Percentiles rank a stretch among this genome's conserved stretches.
phyloP scores from a whole-genome alignment of 35 echinoderm and acorn worm genomes.

The Nesometra sesokonis region DNA sequence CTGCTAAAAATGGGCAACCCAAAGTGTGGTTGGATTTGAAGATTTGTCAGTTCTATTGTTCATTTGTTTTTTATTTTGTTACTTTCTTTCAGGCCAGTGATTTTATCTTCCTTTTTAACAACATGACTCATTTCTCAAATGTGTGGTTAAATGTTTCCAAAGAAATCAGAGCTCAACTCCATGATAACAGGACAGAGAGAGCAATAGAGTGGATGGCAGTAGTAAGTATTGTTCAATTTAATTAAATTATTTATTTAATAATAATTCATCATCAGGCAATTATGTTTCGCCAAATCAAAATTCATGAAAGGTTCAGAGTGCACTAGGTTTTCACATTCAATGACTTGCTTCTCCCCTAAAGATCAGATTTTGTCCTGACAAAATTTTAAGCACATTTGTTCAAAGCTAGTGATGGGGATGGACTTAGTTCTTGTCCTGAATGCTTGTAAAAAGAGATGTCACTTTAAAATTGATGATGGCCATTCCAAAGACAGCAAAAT shows the following conservation, averaged over 20 bases:
- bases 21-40: not conserved
- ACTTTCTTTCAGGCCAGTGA: conserved; percentile 64
- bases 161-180: conserved; percentile 53
- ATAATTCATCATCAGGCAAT: no score
- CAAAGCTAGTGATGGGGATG: no score
- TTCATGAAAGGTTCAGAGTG: not conserved
- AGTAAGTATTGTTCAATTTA: conserved; percentile 22
- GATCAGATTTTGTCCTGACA: no score
- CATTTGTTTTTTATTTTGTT: not conserved
- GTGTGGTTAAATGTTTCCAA: conserved; percentile 80
- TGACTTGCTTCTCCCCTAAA: no score
- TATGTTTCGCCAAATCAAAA: no score
- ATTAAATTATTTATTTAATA: no score
- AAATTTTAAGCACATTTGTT: no score
- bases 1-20: not conserved
- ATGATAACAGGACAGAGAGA: conserved; percentile 62
- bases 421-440: no score
- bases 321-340: no score
- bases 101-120: conserved; percentile 77
- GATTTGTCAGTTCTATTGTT: not conserved
- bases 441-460: no score
- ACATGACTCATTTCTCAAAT: conserved; percentile 75
- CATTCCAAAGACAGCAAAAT: no score
- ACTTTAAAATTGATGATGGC: no score
- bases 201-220: conserved; percentile 55